Percentiles rank a stretch among this genome's conserved stretches.
Conservation (phyloP, 92 coral and sea anemone genomes). For the Porites cylindrica region DNA sequence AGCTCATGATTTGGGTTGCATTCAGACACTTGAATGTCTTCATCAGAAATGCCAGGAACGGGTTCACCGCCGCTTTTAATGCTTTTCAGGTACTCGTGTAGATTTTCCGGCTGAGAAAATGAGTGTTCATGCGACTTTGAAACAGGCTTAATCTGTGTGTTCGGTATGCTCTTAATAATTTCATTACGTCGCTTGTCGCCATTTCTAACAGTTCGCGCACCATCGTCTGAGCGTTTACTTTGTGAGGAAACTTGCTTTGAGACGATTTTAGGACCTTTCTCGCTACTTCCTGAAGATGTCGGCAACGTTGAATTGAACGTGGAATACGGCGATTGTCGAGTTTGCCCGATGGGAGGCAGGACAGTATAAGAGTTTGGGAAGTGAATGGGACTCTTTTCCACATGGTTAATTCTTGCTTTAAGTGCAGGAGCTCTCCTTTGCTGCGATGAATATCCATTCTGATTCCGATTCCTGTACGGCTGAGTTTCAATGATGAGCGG, state of each 20-base stretch:
- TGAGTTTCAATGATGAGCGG: slow-evolving; percentile 12
- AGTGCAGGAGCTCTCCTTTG: neutral
- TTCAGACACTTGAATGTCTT: slow-evolving; percentile 36
- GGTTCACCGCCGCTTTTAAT: neutral
- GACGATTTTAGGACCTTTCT: neutral
- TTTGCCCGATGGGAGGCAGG: slow-evolving; percentile 78
- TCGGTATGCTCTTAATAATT: neutral
- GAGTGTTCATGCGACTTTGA: neutral
- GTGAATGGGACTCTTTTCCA: slow-evolving; percentile 34
- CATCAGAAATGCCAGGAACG: neutral
- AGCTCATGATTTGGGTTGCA: slow-evolving; percentile 35
- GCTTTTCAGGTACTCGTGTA: neutral
- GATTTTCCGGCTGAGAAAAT: neutral
- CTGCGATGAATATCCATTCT: neutral
- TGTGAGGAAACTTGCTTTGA: slow-evolving; percentile 3
- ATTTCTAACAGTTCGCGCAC: neutral
- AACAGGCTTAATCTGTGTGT: neutral
- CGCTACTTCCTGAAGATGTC: neutral
- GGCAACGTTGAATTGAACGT: neutral
- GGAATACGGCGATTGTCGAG: neutral
- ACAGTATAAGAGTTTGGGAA: slow-evolving; percentile 77
- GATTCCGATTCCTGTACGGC: neutral
- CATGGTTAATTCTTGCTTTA: neutral
- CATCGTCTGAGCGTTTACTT: slow-evolving; percentile 18
- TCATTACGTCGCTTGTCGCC: neutral